phyloP scores from a whole-genome alignment of 2,113 vertebrate genomes.

The Mustela lutreola region DNA sequence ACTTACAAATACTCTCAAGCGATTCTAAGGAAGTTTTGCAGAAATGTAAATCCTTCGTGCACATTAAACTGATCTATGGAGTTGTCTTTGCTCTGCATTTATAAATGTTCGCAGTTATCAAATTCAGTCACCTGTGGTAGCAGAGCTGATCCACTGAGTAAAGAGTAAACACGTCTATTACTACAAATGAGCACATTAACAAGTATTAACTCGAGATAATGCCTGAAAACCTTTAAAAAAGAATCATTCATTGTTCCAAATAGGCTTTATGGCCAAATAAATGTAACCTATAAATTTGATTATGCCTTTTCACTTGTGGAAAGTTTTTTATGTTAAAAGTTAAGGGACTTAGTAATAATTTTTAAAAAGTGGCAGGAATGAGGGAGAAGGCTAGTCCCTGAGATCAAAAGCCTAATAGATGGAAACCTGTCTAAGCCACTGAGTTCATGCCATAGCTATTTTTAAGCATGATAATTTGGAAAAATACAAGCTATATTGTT shows the following conservation, averaged over 20 bases:
- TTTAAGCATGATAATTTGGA: neutral
- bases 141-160: neutral
- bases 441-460: neutral
- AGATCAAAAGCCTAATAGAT: neutral
- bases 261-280: neutral
- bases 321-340: constrained; percentile 14
- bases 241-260: neutral
- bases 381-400: neutral
- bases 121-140: neutral
- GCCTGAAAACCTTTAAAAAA: neutral
- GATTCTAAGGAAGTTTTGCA: neutral
- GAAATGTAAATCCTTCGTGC: neutral
- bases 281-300: neutral
- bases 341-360: neutral
- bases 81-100: neutral
- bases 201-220: neutral
- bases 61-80: neutral
- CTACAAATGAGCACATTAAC: neutral
- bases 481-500: neutral
- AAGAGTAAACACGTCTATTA: constrained; percentile 4
- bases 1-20: neutral
- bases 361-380: neutral
- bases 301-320: neutral
- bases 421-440: neutral
- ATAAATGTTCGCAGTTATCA: neutral